These are phyloP conservation scores for Stichopus chloronotus DNA, from an alignment of 35 echinoderm and acorn worm species.

Conservation along the genomic window DNA sequence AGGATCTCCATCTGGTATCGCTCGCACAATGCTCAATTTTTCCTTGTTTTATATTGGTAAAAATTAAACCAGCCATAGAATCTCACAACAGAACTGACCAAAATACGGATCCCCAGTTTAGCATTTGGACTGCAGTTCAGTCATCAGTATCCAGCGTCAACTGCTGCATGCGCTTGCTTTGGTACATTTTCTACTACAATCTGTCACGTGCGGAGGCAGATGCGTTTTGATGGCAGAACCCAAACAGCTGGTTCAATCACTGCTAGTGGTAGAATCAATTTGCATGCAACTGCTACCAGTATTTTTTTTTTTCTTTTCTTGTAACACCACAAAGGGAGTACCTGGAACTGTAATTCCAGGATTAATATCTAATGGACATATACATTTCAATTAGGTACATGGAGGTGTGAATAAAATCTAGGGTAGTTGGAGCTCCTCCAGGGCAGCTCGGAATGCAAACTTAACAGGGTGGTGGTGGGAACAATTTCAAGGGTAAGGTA, in stretches of 20 bases:
- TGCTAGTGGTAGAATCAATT: neutral
- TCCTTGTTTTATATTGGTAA: too few species aligned
- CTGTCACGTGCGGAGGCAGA: too few species aligned
- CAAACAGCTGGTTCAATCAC: neutral
- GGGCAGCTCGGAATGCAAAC: neutral
- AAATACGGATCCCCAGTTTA: too few species aligned
- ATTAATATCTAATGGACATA: neutral
- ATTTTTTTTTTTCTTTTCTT: neutral
- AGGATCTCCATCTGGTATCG: neutral
- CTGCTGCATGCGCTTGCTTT: too few species aligned
- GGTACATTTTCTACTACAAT: too few species aligned
- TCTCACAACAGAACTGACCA: too few species aligned
- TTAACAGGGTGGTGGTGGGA: neutral
- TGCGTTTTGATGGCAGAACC: neutral
- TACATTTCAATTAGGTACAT: neutral
- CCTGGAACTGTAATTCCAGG: neutral
- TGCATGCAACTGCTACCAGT: neutral
- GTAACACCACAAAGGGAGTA: neutral
- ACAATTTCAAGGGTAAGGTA: neutral
- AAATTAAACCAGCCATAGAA: too few species aligned
- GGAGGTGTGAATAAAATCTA: neutral
- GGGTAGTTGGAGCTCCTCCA: neutral
- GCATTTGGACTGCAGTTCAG: too few species aligned
- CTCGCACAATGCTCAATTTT: too few species aligned
- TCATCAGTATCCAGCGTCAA: too few species aligned